Percentiles rank a stretch among this genome's conserved stretches.
phyloP scores from a whole-genome alignment of 2,797 vertebrate species.

The Coregonus sp. region DNA sequence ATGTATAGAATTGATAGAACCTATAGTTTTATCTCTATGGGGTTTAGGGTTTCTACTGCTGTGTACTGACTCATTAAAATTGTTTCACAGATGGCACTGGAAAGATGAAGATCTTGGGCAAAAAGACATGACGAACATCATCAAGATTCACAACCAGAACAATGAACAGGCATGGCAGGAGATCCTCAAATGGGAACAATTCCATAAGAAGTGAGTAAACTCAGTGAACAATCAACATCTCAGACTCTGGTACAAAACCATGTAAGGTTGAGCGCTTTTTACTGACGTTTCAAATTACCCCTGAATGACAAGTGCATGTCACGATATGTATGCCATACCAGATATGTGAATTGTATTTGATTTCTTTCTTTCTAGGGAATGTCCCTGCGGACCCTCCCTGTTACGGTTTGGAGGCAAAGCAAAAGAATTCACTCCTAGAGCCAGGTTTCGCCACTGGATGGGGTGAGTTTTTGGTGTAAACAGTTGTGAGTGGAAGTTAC shows the following conservation, averaged over 20 bases:
- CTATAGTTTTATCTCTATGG: too few species aligned
- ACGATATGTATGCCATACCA: too few species aligned
- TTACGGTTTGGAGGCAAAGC: conserved; percentile 94
- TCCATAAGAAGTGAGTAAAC: conserved; percentile 80
- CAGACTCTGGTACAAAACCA: too few species aligned
- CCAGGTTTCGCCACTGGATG: conserved; percentile 92
- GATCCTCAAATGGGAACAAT: conserved; percentile 95
- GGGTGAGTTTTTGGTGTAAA: conserved; percentile 75
- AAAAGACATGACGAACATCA: conserved; percentile 90
- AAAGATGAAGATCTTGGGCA: conserved; percentile 85
- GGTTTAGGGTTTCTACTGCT: too few species aligned
- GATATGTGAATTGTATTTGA: too few species aligned
- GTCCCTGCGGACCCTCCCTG: conserved; percentile 89
- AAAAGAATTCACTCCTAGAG: conserved; percentile 89
- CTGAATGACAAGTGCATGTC: neutral
- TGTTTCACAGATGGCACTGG: conserved; percentile 87
- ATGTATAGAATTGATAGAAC: too few species aligned
- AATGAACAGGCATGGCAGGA: conserved; percentile 97
- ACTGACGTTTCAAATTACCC: neutral
- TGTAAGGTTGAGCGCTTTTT: too few species aligned
- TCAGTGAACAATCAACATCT: neutral
- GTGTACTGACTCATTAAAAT: too few species aligned
- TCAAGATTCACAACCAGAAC: conserved; percentile 93
- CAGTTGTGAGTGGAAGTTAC: too few species aligned
- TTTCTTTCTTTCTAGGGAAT: conserved; percentile 77